A percentile compares a stretch with the other conserved stretches of the same genome.
phyloP scores from a whole-genome alignment of 2,888 invertebrate genomes.

The Eupithecia inturbata region DNA sequence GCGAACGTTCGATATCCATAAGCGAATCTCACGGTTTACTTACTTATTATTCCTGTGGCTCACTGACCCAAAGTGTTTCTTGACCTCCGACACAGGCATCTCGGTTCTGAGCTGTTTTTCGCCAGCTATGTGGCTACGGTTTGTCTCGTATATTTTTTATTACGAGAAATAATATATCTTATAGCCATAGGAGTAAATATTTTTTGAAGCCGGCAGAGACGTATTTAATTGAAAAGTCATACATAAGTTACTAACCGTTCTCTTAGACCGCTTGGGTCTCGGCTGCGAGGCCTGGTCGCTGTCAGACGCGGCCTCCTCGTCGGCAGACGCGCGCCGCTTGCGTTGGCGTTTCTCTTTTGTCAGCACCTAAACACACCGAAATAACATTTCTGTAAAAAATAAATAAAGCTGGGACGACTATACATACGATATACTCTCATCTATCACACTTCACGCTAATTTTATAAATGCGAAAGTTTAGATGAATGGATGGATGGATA shows the following conservation, averaged over 20 bases:
- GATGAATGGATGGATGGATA: neutral
- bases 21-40: too few species aligned
- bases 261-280: conserved; percentile 70
- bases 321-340: conserved; percentile 85
- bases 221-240: neutral
- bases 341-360: conserved; percentile 89
- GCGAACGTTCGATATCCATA: too few species aligned
- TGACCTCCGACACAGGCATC: too few species aligned
- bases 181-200: too few species aligned
- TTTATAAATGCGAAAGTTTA: neutral
- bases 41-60: too few species aligned
- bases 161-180: too few species aligned
- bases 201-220: too few species aligned
- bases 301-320: conserved; percentile 73
- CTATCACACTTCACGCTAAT: neutral
- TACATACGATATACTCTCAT: neutral
- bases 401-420: neutral
- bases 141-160: too few species aligned
- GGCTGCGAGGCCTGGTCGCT: conserved; percentile 59
- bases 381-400: neutral
- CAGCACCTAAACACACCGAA: conserved; percentile 71
- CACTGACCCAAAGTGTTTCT: too few species aligned
- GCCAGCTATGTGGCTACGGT: too few species aligned
- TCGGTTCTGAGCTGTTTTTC: too few species aligned
- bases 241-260: conserved; percentile 56